A percentile compares a stretch with the other conserved stretches of the same genome.
phyloP scores from a whole-genome alignment of 2,888 invertebrate genomes.

The Drosophila limbata region DNA sequence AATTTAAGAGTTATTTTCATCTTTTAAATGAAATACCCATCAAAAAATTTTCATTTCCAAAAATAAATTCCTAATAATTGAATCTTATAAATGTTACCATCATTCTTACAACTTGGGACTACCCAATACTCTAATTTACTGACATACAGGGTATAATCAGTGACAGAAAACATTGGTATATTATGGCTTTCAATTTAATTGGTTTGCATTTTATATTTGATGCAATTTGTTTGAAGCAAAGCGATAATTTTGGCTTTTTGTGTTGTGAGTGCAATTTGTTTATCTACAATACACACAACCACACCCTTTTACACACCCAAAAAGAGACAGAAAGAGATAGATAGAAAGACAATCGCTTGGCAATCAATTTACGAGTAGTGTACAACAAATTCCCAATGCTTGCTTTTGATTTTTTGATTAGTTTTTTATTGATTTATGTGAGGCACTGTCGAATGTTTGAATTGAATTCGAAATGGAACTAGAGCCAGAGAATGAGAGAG shows the following conservation, averaged over 20 bases:
- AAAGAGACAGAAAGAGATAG: not conserved
- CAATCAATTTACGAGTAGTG: constrained; percentile 53
- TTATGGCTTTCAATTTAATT: constrained; percentile 63
- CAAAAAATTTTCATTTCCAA: too few species aligned
- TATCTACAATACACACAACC: constrained; percentile 2
- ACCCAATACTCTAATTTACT: not conserved
- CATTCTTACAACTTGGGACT: not conserved
- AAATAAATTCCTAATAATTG: too few species aligned
- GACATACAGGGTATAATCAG: constrained; percentile 35
- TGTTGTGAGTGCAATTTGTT: constrained; percentile 16
- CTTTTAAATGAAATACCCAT: too few species aligned
- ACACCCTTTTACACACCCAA: not conserved
- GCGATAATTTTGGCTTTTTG: constrained; percentile 26
- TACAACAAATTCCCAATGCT: constrained; percentile 51
- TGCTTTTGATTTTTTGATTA: constrained; percentile 71
- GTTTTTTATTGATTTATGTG: constrained; percentile 73
- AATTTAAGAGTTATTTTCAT: too few species aligned
- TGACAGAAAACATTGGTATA: constrained; percentile 34
- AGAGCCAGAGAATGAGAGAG: not conserved
- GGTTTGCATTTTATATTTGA: constrained; percentile 58
- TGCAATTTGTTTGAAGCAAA: constrained; percentile 28
- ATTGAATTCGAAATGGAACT: constrained; percentile 43
- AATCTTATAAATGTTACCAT: too few species aligned
- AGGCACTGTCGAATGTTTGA: constrained; percentile 32
- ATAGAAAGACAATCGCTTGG: constrained; percentile 36